These are phyloP conservation scores for Lamellibrachia satsuma DNA, from an alignment of 2,888 invertebrate species.

Conservation along the genomic window DNA sequence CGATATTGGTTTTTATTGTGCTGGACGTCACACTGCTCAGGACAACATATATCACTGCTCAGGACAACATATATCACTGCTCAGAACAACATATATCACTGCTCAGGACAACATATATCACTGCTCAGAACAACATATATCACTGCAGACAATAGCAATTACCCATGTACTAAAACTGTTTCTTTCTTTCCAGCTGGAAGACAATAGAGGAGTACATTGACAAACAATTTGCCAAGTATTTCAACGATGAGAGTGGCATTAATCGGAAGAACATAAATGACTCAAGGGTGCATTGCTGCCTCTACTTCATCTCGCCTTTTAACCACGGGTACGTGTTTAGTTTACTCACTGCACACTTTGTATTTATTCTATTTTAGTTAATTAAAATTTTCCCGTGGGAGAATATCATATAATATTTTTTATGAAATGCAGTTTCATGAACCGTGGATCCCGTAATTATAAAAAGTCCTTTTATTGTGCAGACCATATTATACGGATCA, in stretches of 20 bases:
- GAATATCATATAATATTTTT: background rate
- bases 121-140: too few species aligned
- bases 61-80: too few species aligned
- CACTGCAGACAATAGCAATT: too few species aligned
- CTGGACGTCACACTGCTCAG: too few species aligned
- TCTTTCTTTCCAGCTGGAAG: conserved; percentile 75
- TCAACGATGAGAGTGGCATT: conserved; percentile 83
- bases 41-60: too few species aligned
- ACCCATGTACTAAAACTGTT: background rate
- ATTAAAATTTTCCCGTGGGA: background rate
- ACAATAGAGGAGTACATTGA: conserved; percentile 96
- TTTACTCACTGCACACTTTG: background rate
- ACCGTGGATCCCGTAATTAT: background rate
- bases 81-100: too few species aligned
- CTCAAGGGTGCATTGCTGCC: conserved; percentile 92
- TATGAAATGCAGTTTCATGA: background rate
- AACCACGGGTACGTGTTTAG: conserved; percentile 67
- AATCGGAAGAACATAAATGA: conserved; percentile 96
- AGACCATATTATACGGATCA: background rate
- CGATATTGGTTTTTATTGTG: too few species aligned
- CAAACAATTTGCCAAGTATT: conserved; percentile 84
- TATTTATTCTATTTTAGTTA: background rate
- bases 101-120: too few species aligned
- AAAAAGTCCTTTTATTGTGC: too few species aligned
- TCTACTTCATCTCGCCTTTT: conserved; percentile 66